These are phyloP conservation scores for Mobula birostris DNA, from an alignment of 2,113 vertebrate genomes.

Conservation along the genomic window DNA sequence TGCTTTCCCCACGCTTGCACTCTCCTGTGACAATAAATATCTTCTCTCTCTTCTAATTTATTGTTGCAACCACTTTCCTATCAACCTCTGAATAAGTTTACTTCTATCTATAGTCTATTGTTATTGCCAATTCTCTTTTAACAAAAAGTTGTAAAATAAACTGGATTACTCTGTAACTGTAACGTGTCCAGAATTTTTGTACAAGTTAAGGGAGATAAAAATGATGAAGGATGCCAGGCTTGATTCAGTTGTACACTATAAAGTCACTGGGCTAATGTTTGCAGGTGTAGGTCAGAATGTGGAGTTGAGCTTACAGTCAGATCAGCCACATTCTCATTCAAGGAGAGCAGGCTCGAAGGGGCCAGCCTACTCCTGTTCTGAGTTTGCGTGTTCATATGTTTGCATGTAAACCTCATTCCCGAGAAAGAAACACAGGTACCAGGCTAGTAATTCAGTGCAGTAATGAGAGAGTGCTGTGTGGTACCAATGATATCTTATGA, in stretches of 20 bases:
- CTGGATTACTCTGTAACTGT: background rate
- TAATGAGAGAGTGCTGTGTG: background rate
- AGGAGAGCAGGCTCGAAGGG: too few relatives aligned
- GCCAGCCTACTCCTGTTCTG: too few relatives aligned
- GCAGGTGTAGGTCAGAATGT: too few relatives aligned
- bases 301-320: too few relatives aligned
- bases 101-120: background rate
- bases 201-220: background rate
- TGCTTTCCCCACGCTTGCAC: background rate
- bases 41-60: background rate
- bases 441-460: background rate
- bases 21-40: too few relatives aligned
- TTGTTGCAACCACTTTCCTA: background rate
- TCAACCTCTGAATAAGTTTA: background rate
- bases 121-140: background rate
- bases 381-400: too few relatives aligned
- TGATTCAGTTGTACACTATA: too few relatives aligned
- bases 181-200: background rate
- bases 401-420: background rate
- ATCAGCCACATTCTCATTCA: too few relatives aligned
- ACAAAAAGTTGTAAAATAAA: background rate
- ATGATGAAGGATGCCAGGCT: too few relatives aligned
- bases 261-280: too few relatives aligned
- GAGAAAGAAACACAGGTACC: background rate
- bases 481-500: background rate